Percentiles rank a stretch among this genome's conserved stretches.
phyloP scores from a whole-genome alignment of 2,888 invertebrate species.

The Anthophora plumipes region DNA sequence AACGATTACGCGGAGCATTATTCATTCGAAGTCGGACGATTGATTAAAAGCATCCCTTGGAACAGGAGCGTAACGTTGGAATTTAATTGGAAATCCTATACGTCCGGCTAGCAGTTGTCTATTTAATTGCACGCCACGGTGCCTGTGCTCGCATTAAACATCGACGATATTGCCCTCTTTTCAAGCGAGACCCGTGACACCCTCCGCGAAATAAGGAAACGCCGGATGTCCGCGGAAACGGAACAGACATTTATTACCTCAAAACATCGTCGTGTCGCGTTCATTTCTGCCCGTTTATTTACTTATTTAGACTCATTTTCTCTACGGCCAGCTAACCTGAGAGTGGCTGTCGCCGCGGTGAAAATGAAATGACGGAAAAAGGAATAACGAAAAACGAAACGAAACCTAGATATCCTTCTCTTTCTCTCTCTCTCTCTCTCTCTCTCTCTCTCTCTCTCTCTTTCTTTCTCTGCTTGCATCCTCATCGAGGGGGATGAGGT shows the following conservation, averaged over 20 bases:
- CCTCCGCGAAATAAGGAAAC: conserved; percentile 9
- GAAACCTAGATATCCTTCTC: background rate
- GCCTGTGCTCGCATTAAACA: conserved; percentile 25
- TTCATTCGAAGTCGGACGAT: background rate
- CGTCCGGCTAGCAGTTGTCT: background rate
- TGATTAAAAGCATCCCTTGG: conserved; percentile 1
- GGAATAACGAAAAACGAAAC: background rate
- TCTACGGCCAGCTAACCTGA: background rate
- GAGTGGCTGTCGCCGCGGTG: conserved; percentile 3
- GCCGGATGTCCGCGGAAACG: background rate
- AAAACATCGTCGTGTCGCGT: conserved; percentile 26
- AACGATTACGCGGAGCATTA: conserved; percentile 16
- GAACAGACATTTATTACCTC: conserved; percentile 47
- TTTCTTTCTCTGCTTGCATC: background rate
- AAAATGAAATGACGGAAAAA: conserved; percentile 25
- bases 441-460: background rate
- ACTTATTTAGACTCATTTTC: conserved; percentile 49
- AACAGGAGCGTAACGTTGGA: background rate
- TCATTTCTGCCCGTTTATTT: conserved; percentile 49
- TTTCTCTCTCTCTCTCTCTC: background rate
- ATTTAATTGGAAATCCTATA: conserved; percentile 22
- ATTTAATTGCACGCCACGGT: conserved; percentile 31
- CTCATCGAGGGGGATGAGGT: conserved; percentile 26
- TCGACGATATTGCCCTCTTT: conserved; percentile 23
- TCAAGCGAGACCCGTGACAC: background rate